Base-by-base conservation (phyloP, 2,113 vertebrate genomes). In the Crotophaga sulcirostris region DNA sequence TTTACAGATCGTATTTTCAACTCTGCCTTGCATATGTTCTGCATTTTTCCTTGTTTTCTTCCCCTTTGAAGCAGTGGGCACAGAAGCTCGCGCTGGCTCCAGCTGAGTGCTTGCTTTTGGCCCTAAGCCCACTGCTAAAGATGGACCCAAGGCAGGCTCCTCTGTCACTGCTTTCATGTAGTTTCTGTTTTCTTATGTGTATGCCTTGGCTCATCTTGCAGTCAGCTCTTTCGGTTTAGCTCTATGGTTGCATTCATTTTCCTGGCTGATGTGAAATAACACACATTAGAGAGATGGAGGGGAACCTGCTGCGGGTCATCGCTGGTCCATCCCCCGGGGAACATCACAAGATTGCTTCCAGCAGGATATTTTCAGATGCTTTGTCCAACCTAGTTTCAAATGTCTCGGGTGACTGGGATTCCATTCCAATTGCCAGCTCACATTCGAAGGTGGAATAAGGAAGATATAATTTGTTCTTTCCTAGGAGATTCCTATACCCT, bases 91-190 rank as follows among this genome's bases (percentile, higher is more conserved):
- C 11, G 2, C 81, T 74, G 68, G 89, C 83, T 94, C 68, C 90
- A 93, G 83, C 92, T 76, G 76, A 96, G 88, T 23, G 76, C 84
- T 73, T 21, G 83, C 47, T 77, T 84, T 40, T 95, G 87, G 78
- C 74, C 51, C 25, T 2, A 11, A 56, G 94, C 92, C 84, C 18
- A 4, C 70, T 42, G 73, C 94, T 93, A 93, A 94, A 96, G 85
- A 90, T 76, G 90, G 92, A 87, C 60, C 89, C 77, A 60, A 58
- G 67, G 54, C 91, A n/a, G 73, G 74, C 86, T 94, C 56, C 67
- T 91, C 69, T 81, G 36, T 40, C 87, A 28, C 6, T 21, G 82
- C 78, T 90, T 91, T 91, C 92, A 49, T 74, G 85, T 16, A 40
- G 31, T 79, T 90, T 67, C 76, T 94, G 5, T 94, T 94, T 92